Evolutionary conservation across 2,797 vertebrate genomes (phyloP), one percentile per base, ranked within the genome.

Genomic region (Poecilia picta): DNA sequence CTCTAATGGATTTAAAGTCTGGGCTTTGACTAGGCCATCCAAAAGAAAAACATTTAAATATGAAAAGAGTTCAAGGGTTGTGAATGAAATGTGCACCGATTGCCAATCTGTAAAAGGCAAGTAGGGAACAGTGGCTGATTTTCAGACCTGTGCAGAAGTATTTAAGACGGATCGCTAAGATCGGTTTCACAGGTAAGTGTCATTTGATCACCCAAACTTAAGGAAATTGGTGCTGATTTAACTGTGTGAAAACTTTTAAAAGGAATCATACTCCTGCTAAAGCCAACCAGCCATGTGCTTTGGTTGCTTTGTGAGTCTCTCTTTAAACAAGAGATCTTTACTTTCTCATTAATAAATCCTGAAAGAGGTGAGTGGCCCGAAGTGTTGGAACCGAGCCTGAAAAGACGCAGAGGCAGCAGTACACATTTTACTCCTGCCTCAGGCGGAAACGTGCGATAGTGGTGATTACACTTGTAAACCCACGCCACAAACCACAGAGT

Each of bases 381-480:
- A 75, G 43, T 74, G 73, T 74, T 47, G 31, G 20, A 28, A 68
- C 23, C 62, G 16, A 72, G 51, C 45, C 43, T 31, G 33, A 73
- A 66, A 49, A 74, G 53, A 77, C 73, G 75, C 3, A 31, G 79
- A 59, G 78, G 55, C 55, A 75, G 41, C 0, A 70, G 33, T 31
- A 74, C 12, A 36, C 76, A 70, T 72, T 64, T 73, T 15, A 51
- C 28, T 72, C 28, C 76, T 41, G 62, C 57, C 20, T 20, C 20
- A 23, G n/a, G 31, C 41, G 76, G 70, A 41, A 57, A 25, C 59
- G 43, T 72, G 13, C 73, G 59, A 45, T 76, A 45, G 68, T 28
- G 47, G 64, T 72, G 72, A 51, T 83, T 86, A 75, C 78, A 75
- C 66, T 28, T 78, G 73, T 74, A 73, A 79, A 74, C 77, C 76